Evolutionary conservation across 2,888 invertebrate species (phyloP).

Genomic region (Neoaliturus tenellus): DNA sequence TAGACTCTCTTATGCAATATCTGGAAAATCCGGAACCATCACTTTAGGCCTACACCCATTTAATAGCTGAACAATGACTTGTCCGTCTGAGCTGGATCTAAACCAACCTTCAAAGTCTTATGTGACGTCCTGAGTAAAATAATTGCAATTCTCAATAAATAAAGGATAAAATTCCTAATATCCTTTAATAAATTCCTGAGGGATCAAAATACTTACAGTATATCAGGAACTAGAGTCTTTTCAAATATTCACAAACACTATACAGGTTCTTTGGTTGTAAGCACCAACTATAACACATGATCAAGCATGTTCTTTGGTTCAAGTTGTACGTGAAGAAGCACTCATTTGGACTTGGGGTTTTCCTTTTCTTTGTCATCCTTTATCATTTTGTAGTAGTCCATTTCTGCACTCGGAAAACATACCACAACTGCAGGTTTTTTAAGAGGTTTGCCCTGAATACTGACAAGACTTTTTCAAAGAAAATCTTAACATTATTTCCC

Average conservation of each 20-base stretch:
- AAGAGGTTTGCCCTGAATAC: background rate
- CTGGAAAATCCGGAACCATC: too few species aligned
- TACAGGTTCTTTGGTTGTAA: conserved; percentile 27
- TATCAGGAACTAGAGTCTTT: background rate
- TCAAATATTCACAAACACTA: conserved; percentile 3
- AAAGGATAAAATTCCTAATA: too few species aligned
- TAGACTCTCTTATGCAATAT: too few species aligned
- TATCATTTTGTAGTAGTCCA: background rate
- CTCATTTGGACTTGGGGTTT: background rate
- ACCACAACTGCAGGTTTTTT: conserved; percentile 4
- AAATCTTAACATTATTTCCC: background rate
- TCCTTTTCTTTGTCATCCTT: background rate
- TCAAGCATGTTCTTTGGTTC: conserved; percentile 20
- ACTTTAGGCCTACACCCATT: too few species aligned
- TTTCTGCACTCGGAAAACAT: background rate
- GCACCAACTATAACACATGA: conserved; percentile 1
- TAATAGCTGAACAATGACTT: too few species aligned
- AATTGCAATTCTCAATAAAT: too few species aligned
- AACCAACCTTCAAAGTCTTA: too few species aligned
- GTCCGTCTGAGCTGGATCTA: too few species aligned
- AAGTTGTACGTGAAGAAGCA: background rate
- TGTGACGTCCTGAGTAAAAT: too few species aligned
- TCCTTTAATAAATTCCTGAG: background rate
- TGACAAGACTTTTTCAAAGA: conserved; percentile 4
- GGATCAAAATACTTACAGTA: background rate